These are phyloP conservation scores for Maniola jurtina DNA, from an alignment of 1,140 invertebrate species.

Conservation along the genomic window DNA sequence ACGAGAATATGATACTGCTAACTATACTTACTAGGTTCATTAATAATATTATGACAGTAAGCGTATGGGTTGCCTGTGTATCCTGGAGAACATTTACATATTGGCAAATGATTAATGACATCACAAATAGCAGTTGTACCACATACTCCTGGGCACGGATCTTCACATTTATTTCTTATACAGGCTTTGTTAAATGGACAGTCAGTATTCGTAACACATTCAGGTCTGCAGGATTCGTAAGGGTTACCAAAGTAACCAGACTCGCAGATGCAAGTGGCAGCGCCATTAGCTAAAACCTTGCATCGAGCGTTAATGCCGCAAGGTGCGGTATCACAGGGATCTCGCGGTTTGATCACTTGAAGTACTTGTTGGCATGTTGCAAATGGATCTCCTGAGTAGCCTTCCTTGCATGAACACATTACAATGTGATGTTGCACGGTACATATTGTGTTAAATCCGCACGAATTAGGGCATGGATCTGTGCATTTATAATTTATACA, in stretches of 20 bases:
- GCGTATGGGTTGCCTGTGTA: constrained; percentile 86
- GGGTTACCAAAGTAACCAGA: constrained; percentile 83
- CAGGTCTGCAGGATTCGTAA: constrained; percentile 81
- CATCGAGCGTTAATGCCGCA: constrained; percentile 84
- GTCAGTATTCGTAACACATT: constrained; percentile 84
- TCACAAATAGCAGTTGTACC: constrained; percentile 83
- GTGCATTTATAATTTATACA: constrained; percentile 86
- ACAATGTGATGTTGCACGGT: constrained; percentile 86
- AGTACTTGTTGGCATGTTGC: constrained; percentile 57
- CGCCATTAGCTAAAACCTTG: constrained; percentile 78
- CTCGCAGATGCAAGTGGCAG: constrained; percentile 83
- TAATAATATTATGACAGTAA: constrained; percentile 79
- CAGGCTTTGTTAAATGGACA: constrained; percentile 83
- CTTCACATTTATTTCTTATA: constrained; percentile 82
- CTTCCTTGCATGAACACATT: constrained; percentile 84
- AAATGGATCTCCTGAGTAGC: constrained; percentile 73
- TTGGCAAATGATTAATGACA: constrained; percentile 84
- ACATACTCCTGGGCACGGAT: constrained; percentile 85
- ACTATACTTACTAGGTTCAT: constrained; percentile 79
- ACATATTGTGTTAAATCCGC: constrained; percentile 83
- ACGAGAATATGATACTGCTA: constrained; percentile 80
- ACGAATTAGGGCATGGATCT: constrained; percentile 86
- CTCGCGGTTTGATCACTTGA: constrained; percentile 46
- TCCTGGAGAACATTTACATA: constrained; percentile 84
- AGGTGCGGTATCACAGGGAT: constrained; percentile 84